Evolutionary conservation across 2,888 invertebrate species (phyloP).

Genomic region (Hipparchia semele): DNA sequence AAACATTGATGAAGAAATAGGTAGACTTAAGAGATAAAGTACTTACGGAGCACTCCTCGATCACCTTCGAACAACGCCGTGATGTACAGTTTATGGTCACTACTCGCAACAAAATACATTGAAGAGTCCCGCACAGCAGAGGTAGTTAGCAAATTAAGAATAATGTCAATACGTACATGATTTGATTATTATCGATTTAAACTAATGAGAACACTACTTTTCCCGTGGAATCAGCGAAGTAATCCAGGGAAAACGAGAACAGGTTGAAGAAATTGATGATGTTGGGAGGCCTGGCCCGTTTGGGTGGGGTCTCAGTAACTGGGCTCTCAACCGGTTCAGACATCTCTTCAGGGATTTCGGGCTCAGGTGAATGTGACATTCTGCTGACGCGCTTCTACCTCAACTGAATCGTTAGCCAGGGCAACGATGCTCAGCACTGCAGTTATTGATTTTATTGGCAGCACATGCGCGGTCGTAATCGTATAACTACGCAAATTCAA

Average conservation of each 20-base stretch:
- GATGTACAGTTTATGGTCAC: neutral
- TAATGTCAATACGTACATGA: neutral
- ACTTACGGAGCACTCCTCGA: constrained; percentile 9
- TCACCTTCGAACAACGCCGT: constrained; percentile 1
- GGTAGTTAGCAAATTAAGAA: constrained; percentile 13
- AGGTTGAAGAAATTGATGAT: constrained; percentile 29
- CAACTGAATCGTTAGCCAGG: constrained; percentile 7
- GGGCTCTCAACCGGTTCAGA: neutral
- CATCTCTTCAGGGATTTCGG: constrained; percentile 13
- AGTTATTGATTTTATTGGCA: neutral
- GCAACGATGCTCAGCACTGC: neutral
- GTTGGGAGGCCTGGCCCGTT: constrained; percentile 6
- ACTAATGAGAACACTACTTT: constrained; percentile 30
- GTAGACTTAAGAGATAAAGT: neutral
- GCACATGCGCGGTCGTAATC: neutral
- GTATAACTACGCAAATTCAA: neutral
- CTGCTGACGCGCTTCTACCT: constrained; percentile 10
- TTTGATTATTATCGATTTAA: constrained; percentile 17
- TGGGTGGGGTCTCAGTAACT: constrained; percentile 1
- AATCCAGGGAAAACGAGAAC: constrained; percentile 29
- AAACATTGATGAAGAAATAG: constrained; percentile 1
- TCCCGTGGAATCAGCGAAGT: constrained; percentile 29
- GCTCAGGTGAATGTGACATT: constrained; percentile 28
- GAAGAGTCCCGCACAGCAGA: neutral
- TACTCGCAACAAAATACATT: constrained; percentile 1